Evolutionary conservation across 2,888 invertebrate genomes (phyloP).

Genomic region (Gandaritis pyraliata): DNA sequence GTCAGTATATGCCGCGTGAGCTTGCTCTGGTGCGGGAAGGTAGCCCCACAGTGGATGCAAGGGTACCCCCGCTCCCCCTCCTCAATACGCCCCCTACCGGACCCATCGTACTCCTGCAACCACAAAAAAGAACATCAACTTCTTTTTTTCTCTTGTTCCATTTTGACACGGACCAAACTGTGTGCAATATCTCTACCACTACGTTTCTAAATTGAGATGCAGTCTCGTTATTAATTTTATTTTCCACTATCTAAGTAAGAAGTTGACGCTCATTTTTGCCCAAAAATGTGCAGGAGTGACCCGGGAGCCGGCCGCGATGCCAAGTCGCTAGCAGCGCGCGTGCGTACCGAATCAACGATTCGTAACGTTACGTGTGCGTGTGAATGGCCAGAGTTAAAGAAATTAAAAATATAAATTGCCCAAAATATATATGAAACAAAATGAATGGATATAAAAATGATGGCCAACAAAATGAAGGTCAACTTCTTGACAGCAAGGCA

Average conservation of each 20-base stretch:
- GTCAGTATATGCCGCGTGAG: constrained; percentile 94
- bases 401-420: constrained; percentile 73
- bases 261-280: constrained; percentile 96
- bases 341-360: constrained; percentile 72
- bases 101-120: constrained; percentile 96
- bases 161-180: constrained; percentile 72
- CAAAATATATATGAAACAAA: constrained; percentile 82
- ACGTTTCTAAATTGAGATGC: constrained; percentile 82
- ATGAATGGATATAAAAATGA: constrained; percentile 88
- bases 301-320: constrained; percentile 79
- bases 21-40: constrained; percentile 96
- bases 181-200: constrained; percentile 82
- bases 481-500: constrained; percentile 94
- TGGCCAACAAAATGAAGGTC: constrained; percentile 97
- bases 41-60: constrained; percentile 95
- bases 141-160: constrained; percentile 87
- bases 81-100: constrained; percentile 82
- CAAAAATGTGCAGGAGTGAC: constrained; percentile 85
- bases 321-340: constrained; percentile 78
- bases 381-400: constrained; percentile 77
- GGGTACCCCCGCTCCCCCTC: constrained; percentile 86
- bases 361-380: constrained; percentile 70
- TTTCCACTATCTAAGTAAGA: constrained; percentile 85
- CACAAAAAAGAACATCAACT: constrained; percentile 94
- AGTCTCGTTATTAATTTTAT: constrained; percentile 72